Evolutionary conservation across 2,797 vertebrate genomes (phyloP), one percentile per base, ranked within the genome.

Genomic region (Tangara arthus): DNA sequence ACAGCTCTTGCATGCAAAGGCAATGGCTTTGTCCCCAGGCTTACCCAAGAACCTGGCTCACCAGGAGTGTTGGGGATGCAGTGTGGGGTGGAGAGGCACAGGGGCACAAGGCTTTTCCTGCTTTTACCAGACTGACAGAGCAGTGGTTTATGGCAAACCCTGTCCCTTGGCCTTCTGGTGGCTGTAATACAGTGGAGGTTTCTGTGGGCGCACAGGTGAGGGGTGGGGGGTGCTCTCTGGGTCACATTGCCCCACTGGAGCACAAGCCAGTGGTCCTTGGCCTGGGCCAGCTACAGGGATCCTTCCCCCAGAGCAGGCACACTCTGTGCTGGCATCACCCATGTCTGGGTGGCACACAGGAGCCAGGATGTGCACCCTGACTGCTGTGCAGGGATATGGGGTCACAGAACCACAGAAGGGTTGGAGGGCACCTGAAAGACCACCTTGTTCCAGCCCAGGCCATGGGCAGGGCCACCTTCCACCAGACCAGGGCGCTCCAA

Each of bases 291-390:
- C 59, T 37, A 4, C 18, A 4, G 13, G 80, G 15, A 57, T 63
- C 30, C 35, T 70, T 73, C 39, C 21, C 39, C n/a, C 46, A 35
- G 49, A 63, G 42, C 56, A 84, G 64, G 49, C 24, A 28, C 23
- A 46, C 23, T 57, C 55, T 26, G n/a, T 19, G 5, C 14, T 10
- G 52, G 27, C 23, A 35, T 32, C 3, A 5, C 17, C 46, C 41
- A 3, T 1, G 2, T 27, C 50, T 23, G 30, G 34, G 53, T 4
- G 6, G 20, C n/a, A 34, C 34, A 28, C 18, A 1, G 2, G 9
- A 37, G 2, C 28, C 69, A 63, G n/a, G 49, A 32, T 30, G 41
- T 9, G 65, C 68, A n/a, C 50, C 26, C 55, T 59, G 60, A 32
- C 21, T n/a, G 56, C 70, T 55, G 17, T 4, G 0, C 24, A 56